Percentiles rank a stretch among this genome's conserved stretches.
phyloP scores from a whole-genome alignment of 2,113 vertebrate species.

The Hydrolagus affinis region DNA sequence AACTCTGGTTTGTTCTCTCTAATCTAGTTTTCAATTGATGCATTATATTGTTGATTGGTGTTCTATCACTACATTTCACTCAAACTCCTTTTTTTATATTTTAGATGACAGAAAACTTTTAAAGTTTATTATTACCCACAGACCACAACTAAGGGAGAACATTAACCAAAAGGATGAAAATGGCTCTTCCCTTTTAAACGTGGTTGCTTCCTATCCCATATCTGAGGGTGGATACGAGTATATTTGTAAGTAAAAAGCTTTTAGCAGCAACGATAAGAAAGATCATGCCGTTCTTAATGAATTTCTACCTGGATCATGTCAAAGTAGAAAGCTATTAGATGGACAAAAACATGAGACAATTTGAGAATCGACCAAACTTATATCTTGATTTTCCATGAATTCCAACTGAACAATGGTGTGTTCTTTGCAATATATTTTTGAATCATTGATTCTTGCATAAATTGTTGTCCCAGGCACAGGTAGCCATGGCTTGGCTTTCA shows the following conservation, averaged over 20 bases:
- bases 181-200: conserved; percentile 54
- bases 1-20: background rate
- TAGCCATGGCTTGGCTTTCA: no score
- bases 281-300: no score
- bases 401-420: no score
- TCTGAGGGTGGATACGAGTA: conserved; percentile 41
- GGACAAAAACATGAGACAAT: no score
- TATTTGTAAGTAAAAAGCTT: conserved; percentile 45
- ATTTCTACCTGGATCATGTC: no score
- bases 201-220: conserved; percentile 45
- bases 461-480: no score
- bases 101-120: conserved; percentile 57
- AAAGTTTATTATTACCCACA: conserved; percentile 49
- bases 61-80: background rate
- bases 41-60: background rate
- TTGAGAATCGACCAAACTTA: no score
- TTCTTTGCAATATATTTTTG: no score
- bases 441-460: no score
- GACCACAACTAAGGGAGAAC: conserved; percentile 47
- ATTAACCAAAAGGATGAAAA: conserved; percentile 57
- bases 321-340: no score
- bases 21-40: background rate
- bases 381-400: no score
- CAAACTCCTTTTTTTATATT: background rate
- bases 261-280: no score